These are phyloP conservation scores for Pituophis catenifer DNA, from an alignment of 2,113 vertebrate species.

Conservation along the genomic window DNA sequence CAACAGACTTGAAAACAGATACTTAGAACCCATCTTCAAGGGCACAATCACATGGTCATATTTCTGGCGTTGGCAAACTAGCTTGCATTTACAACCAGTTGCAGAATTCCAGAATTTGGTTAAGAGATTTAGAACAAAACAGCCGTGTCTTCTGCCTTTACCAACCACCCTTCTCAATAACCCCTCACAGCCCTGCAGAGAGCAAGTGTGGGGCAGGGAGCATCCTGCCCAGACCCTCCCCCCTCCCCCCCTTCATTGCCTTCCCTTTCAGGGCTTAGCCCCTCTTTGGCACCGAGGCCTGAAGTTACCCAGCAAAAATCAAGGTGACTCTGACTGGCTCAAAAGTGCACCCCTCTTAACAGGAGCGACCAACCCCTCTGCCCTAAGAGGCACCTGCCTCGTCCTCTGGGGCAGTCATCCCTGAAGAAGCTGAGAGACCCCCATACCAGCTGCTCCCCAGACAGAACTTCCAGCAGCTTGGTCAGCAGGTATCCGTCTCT, in stretches of 20 bases:
- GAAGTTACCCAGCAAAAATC: background rate
- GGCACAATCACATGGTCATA: background rate
- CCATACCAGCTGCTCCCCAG: conserved; percentile 87
- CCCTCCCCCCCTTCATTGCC: background rate
- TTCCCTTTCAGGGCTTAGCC: background rate
- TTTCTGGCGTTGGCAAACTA: background rate
- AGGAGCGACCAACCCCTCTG: background rate
- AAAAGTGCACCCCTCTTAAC: background rate
- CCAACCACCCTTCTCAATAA: background rate
- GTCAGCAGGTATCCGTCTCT: conserved; percentile 90
- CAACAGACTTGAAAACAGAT: background rate
- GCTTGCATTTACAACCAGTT: background rate
- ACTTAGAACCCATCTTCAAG: background rate
- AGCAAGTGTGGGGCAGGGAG: background rate
- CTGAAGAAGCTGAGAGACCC: background rate
- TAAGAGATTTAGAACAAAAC: background rate
- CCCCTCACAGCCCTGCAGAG: background rate
- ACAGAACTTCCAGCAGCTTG: conserved; percentile 89
- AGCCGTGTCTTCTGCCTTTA: background rate
- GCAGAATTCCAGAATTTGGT: background rate
- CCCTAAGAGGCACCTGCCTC: background rate
- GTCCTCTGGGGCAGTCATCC: too few species aligned
- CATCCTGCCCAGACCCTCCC: background rate
- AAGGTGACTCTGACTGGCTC: background rate
- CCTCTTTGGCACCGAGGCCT: background rate